Conservation (phyloP, 2,797 vertebrate genomes). For the Myotis daubentonii region DNA sequence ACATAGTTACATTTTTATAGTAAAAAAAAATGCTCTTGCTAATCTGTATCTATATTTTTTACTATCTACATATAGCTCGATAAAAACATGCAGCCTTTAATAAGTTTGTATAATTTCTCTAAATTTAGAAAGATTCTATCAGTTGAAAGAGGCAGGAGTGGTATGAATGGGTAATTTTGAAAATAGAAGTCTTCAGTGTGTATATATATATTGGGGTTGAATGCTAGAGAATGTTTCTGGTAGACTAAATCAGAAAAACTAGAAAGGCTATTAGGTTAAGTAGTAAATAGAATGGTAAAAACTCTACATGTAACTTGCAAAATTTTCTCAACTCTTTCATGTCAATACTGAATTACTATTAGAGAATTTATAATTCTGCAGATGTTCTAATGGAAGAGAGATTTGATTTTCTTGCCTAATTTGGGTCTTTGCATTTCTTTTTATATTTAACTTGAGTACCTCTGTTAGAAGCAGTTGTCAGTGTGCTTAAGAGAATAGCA, state of each 20-base stretch:
- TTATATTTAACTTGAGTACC: constrained; percentile 8
- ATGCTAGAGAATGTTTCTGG: neutral
- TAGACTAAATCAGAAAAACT: neutral
- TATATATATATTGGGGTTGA: neutral
- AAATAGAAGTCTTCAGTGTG: neutral
- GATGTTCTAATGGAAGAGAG: constrained; percentile 9
- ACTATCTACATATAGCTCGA: neutral
- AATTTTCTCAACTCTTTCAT: constrained; percentile 42
- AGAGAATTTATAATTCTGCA: constrained; percentile 35
- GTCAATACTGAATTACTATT: constrained; percentile 13
- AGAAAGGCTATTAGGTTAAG: neutral
- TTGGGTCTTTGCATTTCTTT: constrained; percentile 28
- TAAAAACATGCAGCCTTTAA: constrained; percentile 43
- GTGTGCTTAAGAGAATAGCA: constrained; percentile 3
- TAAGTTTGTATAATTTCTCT: constrained; percentile 55
- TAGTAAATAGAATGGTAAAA: constrained; percentile 35
- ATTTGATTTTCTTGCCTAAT: constrained; percentile 43
- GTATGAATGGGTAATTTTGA: constrained; percentile 4
- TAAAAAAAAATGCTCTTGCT: constrained; percentile 62
- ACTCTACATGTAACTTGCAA: neutral
- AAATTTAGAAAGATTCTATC: constrained; percentile 37
- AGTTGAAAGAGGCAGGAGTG: neutral
- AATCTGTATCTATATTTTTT: constrained; percentile 28
- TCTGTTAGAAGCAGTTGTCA: constrained; percentile 45
- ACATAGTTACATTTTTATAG: constrained; percentile 60